Evolutionary conservation across 2,888 invertebrate species (phyloP).

Genomic region (Athetis lepigone): DNA sequence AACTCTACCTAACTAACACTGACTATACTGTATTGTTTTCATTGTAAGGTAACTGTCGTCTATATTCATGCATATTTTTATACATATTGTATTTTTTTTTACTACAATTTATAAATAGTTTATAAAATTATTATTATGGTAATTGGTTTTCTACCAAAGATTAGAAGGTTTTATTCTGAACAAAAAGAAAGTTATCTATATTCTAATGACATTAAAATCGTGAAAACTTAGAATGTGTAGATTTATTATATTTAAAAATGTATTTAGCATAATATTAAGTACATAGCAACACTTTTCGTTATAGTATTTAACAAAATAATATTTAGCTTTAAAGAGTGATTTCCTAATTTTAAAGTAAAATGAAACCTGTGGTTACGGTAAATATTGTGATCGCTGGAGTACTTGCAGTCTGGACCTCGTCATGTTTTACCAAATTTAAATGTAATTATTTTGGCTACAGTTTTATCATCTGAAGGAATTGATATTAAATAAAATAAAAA

Average conservation of each 20-base stretch:
- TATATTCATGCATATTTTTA: slow-evolving; percentile 55
- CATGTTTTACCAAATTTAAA: slow-evolving; percentile 44
- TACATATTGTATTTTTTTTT: slow-evolving; percentile 52
- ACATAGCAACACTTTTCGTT: slow-evolving; percentile 25
- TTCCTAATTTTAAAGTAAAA: slow-evolving; percentile 6
- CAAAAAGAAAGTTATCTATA: slow-evolving; percentile 20
- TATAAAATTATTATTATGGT: slow-evolving; percentile 25
- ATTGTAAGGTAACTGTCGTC: slow-evolving; percentile 46
- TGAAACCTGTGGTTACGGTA: slow-evolving; percentile 25
- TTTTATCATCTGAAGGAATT: slow-evolving; percentile 81
- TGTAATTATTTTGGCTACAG: slow-evolving; percentile 58
- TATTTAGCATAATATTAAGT: slow-evolving; percentile 57
- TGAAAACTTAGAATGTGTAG: slow-evolving; percentile 46
- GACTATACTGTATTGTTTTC: slow-evolving; percentile 39
- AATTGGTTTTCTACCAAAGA: slow-evolving; percentile 63
- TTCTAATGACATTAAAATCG: slow-evolving; percentile 38
- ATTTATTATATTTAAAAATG: slow-evolving; percentile 47
- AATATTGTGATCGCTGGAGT: slow-evolving; percentile 41
- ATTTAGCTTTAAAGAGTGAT: slow-evolving; percentile 12
- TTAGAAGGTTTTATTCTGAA: slow-evolving; percentile 52
- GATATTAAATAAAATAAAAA: slow-evolving; percentile 68
- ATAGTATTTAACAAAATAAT: slow-evolving; percentile 43
- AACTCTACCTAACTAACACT: slow-evolving; percentile 33
- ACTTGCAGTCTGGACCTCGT: slow-evolving; percentile 31
- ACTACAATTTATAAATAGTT: slow-evolving; percentile 35